Evolutionary conservation across 2,888 invertebrate genomes (phyloP).

Genomic region (Lasioglossum vierecki): DNA sequence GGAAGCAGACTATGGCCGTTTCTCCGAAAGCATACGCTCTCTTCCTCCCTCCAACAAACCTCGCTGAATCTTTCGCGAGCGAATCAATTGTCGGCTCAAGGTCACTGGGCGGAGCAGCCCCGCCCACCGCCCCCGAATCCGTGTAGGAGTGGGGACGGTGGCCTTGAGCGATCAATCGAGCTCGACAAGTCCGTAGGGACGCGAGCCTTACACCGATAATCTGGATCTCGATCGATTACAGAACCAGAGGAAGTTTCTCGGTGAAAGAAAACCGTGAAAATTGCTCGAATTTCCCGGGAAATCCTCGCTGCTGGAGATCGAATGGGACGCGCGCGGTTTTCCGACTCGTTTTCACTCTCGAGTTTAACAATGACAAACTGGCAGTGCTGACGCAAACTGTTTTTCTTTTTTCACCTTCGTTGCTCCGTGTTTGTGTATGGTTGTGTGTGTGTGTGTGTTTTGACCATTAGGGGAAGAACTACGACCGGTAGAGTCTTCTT

Average conservation of each 20-base stretch:
- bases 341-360: not conserved
- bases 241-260: not conserved
- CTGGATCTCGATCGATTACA: constrained; percentile 7
- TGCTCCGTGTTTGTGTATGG: not conserved
- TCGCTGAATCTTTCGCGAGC: not conserved
- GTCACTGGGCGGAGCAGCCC: not conserved
- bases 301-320: not conserved
- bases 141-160: not conserved
- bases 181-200: not conserved
- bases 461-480: constrained; percentile 54
- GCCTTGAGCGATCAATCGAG: not conserved
- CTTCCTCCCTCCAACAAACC: not conserved
- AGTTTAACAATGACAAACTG: constrained; percentile 55
- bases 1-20: not conserved
- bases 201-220: not conserved
- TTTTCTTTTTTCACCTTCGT: constrained; percentile 11
- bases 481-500: constrained; percentile 50
- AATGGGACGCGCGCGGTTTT: constrained; percentile 24
- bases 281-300: not conserved
- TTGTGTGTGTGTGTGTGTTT: not conserved
- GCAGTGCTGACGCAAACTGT: constrained; percentile 65
- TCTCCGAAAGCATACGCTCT: not conserved
- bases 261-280: not conserved
- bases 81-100: not conserved
- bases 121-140: not conserved